Evolutionary conservation across 2,888 invertebrate genomes (phyloP).

Genomic region (Hirtodrosophila duncani): DNA sequence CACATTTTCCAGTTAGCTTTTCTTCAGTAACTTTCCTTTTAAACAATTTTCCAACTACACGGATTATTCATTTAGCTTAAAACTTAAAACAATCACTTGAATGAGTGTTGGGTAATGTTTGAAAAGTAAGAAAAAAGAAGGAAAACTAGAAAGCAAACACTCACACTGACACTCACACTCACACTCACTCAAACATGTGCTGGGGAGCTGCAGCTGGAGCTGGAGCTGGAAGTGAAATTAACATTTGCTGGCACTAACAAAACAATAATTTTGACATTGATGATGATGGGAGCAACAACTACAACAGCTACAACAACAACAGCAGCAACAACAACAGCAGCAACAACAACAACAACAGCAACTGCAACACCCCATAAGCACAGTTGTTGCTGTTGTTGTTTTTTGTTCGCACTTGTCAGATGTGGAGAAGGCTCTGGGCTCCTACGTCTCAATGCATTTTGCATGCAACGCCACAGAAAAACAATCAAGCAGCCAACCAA

Average conservation of each 20-base stretch:
- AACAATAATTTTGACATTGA: conserved; percentile 69
- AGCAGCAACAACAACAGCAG: conserved; percentile 5
- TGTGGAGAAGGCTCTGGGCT: neutral
- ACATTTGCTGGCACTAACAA: conserved; percentile 43
- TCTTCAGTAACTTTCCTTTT: no score
- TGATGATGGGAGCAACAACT: conserved; percentile 45
- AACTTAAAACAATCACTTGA: no score
- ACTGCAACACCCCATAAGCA: neutral
- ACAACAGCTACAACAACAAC: conserved; percentile 26
- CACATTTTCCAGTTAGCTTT: no score
- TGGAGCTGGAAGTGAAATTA: conserved; percentile 9
- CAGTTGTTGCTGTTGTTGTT: conserved; percentile 28
- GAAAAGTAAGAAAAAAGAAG: neutral
- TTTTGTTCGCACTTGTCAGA: conserved; percentile 9
- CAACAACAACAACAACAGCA: conserved; percentile 23
- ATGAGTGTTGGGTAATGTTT: no score
- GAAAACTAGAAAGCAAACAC: no score
- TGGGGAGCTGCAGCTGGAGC: neutral
- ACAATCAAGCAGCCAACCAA: no score
- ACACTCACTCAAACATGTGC: no score
- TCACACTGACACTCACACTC: no score
- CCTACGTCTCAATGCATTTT: conserved; percentile 35
- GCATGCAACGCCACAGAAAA: conserved; percentile 35
- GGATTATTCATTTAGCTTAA: no score
- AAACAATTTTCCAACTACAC: no score